Evolutionary conservation across 2,113 vertebrate genomes (phyloP).

Genomic region (Cyanistes caeruleus): DNA sequence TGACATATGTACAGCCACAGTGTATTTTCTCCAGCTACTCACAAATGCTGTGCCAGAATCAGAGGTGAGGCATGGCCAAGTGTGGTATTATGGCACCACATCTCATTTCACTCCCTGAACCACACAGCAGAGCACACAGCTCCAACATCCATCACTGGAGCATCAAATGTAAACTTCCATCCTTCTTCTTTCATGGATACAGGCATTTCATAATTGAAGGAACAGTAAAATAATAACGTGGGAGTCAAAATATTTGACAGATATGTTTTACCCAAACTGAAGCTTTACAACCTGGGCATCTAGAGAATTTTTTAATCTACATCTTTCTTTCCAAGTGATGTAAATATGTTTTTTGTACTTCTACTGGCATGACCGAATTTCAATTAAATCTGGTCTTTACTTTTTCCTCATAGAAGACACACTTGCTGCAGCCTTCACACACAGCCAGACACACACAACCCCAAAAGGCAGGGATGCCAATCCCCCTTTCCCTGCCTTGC

Average conservation of each 20-base stretch:
- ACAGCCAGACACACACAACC: background rate
- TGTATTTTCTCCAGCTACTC: background rate
- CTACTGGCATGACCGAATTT: background rate
- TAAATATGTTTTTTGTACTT: background rate
- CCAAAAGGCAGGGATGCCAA: background rate
- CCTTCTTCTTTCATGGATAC: background rate
- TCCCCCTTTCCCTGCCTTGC: background rate
- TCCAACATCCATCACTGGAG: background rate
- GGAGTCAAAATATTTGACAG: background rate
- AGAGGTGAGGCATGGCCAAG: background rate
- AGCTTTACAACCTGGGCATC: background rate
- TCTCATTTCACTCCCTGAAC: background rate
- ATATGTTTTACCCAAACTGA: background rate
- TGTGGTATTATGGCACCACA: rapidly evolving
- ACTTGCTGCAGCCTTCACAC: background rate
- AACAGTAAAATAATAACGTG: background rate
- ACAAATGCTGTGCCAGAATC: background rate
- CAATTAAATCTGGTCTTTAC: background rate
- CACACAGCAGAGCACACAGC: background rate
- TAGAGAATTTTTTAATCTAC: background rate
- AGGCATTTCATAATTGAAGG: background rate
- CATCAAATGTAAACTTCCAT: background rate
- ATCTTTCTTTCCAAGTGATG: background rate
- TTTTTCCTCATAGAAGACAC: background rate
- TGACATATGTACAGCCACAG: background rate